These are phyloP conservation scores for Drosophila sordidula DNA, from an alignment of 2,888 invertebrate genomes.

Conservation along the genomic window DNA sequence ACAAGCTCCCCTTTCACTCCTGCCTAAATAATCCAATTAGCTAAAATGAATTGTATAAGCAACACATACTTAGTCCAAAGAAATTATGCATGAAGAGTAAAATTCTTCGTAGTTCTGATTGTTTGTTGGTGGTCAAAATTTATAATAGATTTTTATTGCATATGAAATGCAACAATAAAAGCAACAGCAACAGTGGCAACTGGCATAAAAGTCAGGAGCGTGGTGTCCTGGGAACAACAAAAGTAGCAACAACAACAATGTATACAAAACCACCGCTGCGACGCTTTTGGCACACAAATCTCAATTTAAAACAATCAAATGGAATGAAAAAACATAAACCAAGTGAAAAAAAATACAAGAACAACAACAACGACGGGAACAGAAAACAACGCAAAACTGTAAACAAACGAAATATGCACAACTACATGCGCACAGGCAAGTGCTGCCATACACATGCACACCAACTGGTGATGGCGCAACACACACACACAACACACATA, in stretches of 20 bases:
- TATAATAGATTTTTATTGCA: conserved; percentile 31
- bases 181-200: conserved; percentile 8
- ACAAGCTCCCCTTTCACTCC: not conserved
- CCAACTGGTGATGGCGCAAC: conserved; percentile 50
- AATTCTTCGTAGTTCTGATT: conserved; percentile 15
- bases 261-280: conserved; percentile 34
- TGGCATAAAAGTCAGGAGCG: conserved; percentile 22
- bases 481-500: conserved; percentile 30
- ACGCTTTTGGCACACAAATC: conserved; percentile 72
- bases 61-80: conserved; percentile 39
- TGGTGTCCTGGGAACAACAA: conserved; percentile 17
- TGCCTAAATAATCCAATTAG: conserved; percentile 53
- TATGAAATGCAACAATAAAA: conserved; percentile 32
- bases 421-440: conserved; percentile 37
- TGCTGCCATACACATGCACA: conserved; percentile 27
- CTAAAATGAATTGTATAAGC: conserved; percentile 48
- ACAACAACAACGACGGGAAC: conserved; percentile 25
- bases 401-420: conserved; percentile 70
- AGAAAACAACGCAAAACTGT: conserved; percentile 65
- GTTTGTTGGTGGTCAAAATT: conserved; percentile 32
- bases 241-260: conserved; percentile 28
- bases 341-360: conserved; percentile 21
- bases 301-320: conserved; percentile 77
- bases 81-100: conserved; percentile 22
- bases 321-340: conserved; percentile 63